Evolutionary conservation across 2,113 vertebrate species (phyloP), one percentile per base, ranked within the genome.

Genomic region (Ageneiosus marmoratus): DNA sequence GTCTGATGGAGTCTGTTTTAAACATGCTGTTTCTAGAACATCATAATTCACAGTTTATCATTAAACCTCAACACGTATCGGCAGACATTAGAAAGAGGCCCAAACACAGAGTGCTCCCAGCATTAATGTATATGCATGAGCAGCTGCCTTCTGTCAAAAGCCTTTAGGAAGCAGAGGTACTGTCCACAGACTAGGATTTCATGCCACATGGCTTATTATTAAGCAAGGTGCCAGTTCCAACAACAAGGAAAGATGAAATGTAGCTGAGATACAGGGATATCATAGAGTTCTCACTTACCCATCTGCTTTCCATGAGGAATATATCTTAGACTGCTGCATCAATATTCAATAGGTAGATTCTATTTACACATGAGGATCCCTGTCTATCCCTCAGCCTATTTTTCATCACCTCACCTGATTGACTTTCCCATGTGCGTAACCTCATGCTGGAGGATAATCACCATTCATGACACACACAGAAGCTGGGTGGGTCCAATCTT

Each of bases 311-410:
- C 27, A 60, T 29, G 34, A 69, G 76, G 51, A 77, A 37, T 44
- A 86, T 83, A 75, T 82, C 85, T 86, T 74, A 77, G 75, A 56
- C 60, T 48, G 69, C 27, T 53, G 84, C 22, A 83, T 91, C 69
- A 91, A 89, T 91, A 90, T 88, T 87, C 65, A 91, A 65, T 46
- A 62, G 27, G 37, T 10, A 62, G 51, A 37, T 75, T 56, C 65
- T 83, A 65, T 85, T 88, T 83, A 79, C 74, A 62, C 34, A 32
- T 62, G 29, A 56, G 58, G 10, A 82, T 56, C 5, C 50, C 46
- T 77, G 83, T 84, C 82, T 79, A 84, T 77, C 80, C 58, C 67
- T 79, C 32, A 3, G 65, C 69, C 77, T 55, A 48, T 55, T 80
- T 81, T 85, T 74, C 75, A 70, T 86, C 81, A 53, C 63, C 85